A percentile compares a stretch with the other conserved stretches of the same genome.
phyloP scores from a whole-genome alignment of 1,140 invertebrate genomes.

The Orius insidiosus region DNA sequence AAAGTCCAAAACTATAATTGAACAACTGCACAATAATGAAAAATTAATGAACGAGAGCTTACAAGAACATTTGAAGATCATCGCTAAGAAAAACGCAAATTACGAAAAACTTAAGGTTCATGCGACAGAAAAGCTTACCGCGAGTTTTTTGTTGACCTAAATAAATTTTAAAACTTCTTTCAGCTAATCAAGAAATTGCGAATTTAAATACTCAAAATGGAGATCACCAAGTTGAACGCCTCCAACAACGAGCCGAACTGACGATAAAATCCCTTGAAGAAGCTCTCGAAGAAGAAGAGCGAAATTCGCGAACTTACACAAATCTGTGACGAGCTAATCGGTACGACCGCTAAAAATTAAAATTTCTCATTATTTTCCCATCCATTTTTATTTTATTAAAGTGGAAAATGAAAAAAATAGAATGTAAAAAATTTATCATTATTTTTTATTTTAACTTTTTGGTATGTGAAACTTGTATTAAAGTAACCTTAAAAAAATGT shows the following conservation, averaged over 20 bases:
- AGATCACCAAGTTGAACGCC: conserved; percentile 52
- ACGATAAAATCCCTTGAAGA: conserved; percentile 45
- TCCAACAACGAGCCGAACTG: conserved; percentile 57
- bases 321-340: conserved; percentile 62
- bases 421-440: too few relatives aligned
- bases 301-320: conserved; percentile 54
- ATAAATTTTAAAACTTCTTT: neutral
- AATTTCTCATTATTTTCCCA: too few relatives aligned
- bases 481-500: too few relatives aligned
- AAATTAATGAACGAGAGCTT: conserved; percentile 38
- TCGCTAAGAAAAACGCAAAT: conserved; percentile 38
- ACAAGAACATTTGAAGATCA: conserved; percentile 36
- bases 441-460: too few relatives aligned
- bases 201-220: conserved; percentile 41
- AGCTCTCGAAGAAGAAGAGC: conserved; percentile 45
- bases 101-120: conserved; percentile 40
- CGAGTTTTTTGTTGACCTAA: too few relatives aligned
- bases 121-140: conserved; percentile 40
- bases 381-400: too few relatives aligned
- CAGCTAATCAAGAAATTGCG: conserved; percentile 57
- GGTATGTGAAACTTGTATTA: too few relatives aligned
- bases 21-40: conserved; percentile 46
- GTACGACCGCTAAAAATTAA: conserved; percentile 10
- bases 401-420: too few relatives aligned
- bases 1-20: conserved; percentile 39